Conservation (phyloP, 2,888 invertebrate genomes). For the Creontiades dilutus region DNA sequence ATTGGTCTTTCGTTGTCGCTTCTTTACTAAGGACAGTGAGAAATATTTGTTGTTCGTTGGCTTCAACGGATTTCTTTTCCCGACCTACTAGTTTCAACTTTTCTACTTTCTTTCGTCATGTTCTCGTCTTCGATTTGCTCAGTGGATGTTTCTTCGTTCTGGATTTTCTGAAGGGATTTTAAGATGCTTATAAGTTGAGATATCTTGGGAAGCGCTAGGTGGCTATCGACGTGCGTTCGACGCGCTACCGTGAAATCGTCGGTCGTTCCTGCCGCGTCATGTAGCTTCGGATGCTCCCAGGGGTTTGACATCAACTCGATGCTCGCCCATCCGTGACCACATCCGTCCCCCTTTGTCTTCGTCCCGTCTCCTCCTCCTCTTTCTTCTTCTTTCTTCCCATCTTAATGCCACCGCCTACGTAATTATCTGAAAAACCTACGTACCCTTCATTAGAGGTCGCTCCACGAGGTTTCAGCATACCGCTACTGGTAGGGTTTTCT, state of each 20-base stretch:
- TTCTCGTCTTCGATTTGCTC: not conserved
- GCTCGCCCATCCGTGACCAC: constrained; percentile 63
- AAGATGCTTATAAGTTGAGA: constrained; percentile 18
- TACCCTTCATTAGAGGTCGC: constrained; percentile 61
- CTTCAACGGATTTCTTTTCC: no score
- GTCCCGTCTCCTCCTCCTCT: not conserved
- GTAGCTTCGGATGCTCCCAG: constrained; percentile 31
- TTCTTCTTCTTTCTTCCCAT: constrained; percentile 21
- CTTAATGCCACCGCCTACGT: constrained; percentile 70
- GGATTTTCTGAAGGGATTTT: not conserved
- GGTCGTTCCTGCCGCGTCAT: constrained; percentile 34
- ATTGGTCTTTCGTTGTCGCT: no score
- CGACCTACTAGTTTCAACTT: no score
- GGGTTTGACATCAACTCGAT: constrained; percentile 59
- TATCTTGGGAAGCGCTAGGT: constrained; percentile 5
- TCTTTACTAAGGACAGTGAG: no score
- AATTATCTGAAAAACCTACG: constrained; percentile 71
- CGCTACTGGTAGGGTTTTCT: not conserved
- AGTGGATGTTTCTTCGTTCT: not conserved
- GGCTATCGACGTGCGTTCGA: constrained; percentile 30
- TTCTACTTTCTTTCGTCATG: no score
- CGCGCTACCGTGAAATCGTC: constrained; percentile 22
- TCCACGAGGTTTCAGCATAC: constrained; percentile 50
- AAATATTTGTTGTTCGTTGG: no score
- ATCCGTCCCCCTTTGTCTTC: constrained; percentile 60